Conservation (phyloP, 2,113 vertebrate species). For the Hippoglossus stenolepis region DNA sequence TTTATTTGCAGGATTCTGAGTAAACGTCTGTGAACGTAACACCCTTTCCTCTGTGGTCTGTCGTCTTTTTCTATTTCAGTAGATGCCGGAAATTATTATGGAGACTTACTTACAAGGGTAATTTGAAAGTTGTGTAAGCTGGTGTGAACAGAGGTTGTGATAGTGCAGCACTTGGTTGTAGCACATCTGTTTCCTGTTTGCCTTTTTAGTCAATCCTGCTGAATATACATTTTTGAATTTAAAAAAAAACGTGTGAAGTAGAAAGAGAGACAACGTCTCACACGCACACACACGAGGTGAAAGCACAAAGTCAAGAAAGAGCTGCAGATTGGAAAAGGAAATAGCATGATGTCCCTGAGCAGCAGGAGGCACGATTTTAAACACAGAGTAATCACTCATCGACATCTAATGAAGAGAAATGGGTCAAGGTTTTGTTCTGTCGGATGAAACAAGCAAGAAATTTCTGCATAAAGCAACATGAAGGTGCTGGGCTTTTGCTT, state of each 20-base stretch:
- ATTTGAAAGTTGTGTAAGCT: too few species aligned
- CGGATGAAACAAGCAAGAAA: not conserved
- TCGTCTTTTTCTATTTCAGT: not conserved
- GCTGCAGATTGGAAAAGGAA: not conserved
- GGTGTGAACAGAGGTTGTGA: not conserved
- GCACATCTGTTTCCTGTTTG: not conserved
- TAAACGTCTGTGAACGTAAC: not conserved
- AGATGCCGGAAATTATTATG: too few species aligned
- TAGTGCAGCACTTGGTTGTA: too few species aligned
- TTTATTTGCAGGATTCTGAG: too few species aligned
- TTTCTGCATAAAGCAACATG: not conserved
- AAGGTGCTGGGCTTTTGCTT: not conserved
- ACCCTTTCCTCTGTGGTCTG: not conserved
- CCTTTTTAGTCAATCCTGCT: not conserved
- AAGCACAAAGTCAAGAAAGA: not conserved
- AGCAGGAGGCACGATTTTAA: not conserved
- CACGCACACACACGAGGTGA: not conserved
- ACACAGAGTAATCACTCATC: not conserved
- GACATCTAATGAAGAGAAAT: not conserved
- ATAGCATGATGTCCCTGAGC: not conserved
- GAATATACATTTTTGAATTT: too few species aligned
- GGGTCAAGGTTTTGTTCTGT: not conserved
- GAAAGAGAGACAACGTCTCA: not conserved
- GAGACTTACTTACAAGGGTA: too few species aligned
- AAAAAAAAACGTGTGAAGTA: not conserved